phyloP scores from a whole-genome alignment of 2,888 invertebrate genomes.

The Syritta pipiens region DNA sequence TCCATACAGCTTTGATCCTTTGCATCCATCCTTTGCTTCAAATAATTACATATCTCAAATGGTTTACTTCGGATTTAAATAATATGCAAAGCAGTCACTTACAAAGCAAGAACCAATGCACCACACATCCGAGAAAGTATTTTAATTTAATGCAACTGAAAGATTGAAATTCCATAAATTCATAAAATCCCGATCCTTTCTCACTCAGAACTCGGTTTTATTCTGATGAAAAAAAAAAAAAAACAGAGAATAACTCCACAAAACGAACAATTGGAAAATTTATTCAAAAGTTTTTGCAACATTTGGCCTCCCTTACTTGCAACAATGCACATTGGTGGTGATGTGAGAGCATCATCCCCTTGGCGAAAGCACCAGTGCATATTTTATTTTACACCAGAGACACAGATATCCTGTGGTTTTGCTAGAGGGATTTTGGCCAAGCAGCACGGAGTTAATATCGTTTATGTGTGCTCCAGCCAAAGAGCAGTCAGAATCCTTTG shows the following conservation, averaged over 20 bases:
- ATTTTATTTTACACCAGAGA: slow-evolving; percentile 45
- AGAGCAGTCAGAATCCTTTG: slow-evolving; percentile 9
- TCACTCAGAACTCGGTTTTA: neutral
- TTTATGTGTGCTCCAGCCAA: slow-evolving; percentile 22
- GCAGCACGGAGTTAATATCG: slow-evolving; percentile 35
- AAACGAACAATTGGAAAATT: slow-evolving; percentile 16
- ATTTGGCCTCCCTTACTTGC: slow-evolving; percentile 13
- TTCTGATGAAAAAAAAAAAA: neutral
- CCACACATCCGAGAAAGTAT: neutral
- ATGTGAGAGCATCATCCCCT: neutral
- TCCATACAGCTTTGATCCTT: no score
- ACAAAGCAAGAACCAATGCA: no score
- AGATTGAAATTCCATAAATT: slow-evolving; percentile 29
- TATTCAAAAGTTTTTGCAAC: slow-evolving; percentile 31
- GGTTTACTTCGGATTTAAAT: no score
- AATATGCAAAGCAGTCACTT: no score
- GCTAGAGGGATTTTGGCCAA: slow-evolving; percentile 20
- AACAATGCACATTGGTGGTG: neutral
- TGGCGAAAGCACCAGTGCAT: neutral
- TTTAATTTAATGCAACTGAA: slow-evolving; percentile 3
- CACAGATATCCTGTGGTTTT: slow-evolving; percentile 20
- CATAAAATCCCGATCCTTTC: neutral
- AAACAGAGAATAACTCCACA: neutral
- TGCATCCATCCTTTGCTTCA: no score
- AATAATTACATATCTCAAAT: no score